phyloP scores from a whole-genome alignment of 2,888 invertebrate genomes.

The Philhelius pedissequus region DNA sequence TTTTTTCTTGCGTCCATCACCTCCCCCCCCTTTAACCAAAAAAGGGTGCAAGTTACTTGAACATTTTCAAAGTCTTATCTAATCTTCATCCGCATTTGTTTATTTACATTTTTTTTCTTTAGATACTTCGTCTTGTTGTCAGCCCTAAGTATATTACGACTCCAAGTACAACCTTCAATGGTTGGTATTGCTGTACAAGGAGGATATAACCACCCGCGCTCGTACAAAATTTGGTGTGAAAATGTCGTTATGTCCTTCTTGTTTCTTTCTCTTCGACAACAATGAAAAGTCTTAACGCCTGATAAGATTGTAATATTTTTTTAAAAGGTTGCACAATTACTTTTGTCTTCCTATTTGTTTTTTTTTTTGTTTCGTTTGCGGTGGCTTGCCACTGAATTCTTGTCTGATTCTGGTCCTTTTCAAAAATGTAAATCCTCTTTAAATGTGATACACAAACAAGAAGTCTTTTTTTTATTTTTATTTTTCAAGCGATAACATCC shows the following conservation, averaged over 20 bases:
- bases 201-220: not conserved
- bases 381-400: not conserved
- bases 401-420: constrained; percentile 22
- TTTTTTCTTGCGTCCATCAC: not conserved
- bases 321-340: constrained; percentile 69
- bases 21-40: constrained; percentile 2
- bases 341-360: constrained; percentile 41
- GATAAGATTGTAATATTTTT: constrained; percentile 69
- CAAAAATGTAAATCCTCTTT: constrained; percentile 67
- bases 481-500: constrained; percentile 50
- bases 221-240: constrained; percentile 52
- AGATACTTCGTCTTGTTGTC: not conserved
- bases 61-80: constrained; percentile 52
- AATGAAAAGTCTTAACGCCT: constrained; percentile 60
- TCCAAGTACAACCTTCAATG: constrained; percentile 1
- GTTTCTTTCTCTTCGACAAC: constrained; percentile 43
- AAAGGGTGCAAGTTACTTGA: constrained; percentile 53
- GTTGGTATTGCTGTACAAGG: not conserved
- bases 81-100: constrained; percentile 66
- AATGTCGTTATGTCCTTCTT: constrained; percentile 63
- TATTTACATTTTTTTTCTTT: constrained; percentile 25
- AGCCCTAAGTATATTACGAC: not conserved
- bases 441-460: constrained; percentile 67
- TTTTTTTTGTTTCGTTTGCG: not conserved
- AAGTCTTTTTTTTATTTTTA: constrained; percentile 9